Conservation (phyloP, 1,140 invertebrate species). For the Vollenhovia emeryi region DNA sequence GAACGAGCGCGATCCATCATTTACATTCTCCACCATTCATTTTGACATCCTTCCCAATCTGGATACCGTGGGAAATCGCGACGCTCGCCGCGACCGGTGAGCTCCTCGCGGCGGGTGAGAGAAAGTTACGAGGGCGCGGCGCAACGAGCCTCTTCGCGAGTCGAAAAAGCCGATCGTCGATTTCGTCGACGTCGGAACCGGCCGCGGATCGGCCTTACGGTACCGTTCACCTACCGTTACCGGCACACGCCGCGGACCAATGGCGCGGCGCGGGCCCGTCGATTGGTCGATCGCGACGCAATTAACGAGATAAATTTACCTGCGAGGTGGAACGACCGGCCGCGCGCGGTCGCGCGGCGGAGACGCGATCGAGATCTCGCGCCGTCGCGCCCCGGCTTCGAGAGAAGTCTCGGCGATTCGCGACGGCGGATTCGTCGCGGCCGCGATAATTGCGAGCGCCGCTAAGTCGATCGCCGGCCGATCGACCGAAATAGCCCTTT, state of each 20-base stretch:
- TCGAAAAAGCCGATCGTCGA: constrained; percentile 8
- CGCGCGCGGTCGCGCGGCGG: too few species aligned
- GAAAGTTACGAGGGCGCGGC: constrained; percentile 23
- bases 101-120: too few species aligned
- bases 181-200: constrained; percentile 26
- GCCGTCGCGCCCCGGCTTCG: constrained; percentile 27
- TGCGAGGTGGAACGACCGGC: constrained; percentile 43
- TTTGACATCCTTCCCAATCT: neutral
- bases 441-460: constrained; percentile 64
- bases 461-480: constrained; percentile 63
- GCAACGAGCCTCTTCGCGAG: neutral
- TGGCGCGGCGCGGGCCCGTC: constrained; percentile 16
- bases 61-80: neutral
- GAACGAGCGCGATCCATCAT: neutral
- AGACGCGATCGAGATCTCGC: constrained; percentile 15
- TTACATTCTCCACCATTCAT: neutral
- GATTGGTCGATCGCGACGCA: constrained; percentile 67
- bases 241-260: constrained; percentile 58
- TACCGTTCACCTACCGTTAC: constrained; percentile 72
- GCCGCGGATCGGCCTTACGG: constrained; percentile 65
- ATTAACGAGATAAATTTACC: constrained; percentile 73
- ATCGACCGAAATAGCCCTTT: constrained; percentile 66
- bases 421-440: constrained; percentile 13
- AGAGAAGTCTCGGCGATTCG: constrained; percentile 41
- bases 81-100: neutral